phyloP scores from a whole-genome alignment of 2,113 vertebrate species.

The Lepidothrix coronata region DNA sequence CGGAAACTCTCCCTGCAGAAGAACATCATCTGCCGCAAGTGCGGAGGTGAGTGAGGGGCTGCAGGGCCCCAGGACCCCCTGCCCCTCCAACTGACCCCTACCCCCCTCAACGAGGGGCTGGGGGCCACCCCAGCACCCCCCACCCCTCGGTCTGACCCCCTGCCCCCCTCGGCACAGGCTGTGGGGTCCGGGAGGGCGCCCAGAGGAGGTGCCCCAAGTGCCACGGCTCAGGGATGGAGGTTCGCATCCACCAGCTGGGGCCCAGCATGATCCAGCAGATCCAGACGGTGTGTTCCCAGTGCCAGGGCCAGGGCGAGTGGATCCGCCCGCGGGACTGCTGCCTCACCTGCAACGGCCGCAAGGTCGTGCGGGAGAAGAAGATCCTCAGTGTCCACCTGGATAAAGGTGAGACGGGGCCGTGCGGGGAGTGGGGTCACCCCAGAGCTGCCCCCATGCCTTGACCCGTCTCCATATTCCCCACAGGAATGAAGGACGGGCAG shows the following conservation, averaged over 20 bases:
- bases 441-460: fast-evolving
- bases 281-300: conserved; percentile 66
- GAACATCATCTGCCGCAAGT: conserved; percentile 69
- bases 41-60: conserved; percentile 23
- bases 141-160: fast-evolving
- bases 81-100: fast-evolving
- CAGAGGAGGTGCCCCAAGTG: conserved; percentile 83
- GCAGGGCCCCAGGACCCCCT: fast-evolving
- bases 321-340: conserved; percentile 64
- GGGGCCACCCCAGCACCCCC: fast-evolving
- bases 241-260: conserved; percentile 53
- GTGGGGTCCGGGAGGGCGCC: conserved; percentile 83
- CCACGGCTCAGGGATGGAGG: conserved; percentile 83
- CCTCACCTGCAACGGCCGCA: conserved; percentile 68
- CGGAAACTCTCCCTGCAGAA: conserved; percentile 73
- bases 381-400: conserved; percentile 67
- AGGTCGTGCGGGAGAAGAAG: conserved; percentile 69
- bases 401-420: neutral
- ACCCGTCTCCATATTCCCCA: fast-evolving
- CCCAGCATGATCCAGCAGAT: conserved; percentile 71
- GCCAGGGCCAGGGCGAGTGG: conserved; percentile 68
- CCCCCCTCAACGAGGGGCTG: fast-evolving
- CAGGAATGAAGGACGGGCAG: conserved; percentile 73
- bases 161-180: conserved; percentile 60
- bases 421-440: fast-evolving